Percentiles rank a stretch among this genome's conserved stretches.
Conservation (phyloP, 2,888 invertebrate genomes). For the Ptychoptera contaminata region DNA sequence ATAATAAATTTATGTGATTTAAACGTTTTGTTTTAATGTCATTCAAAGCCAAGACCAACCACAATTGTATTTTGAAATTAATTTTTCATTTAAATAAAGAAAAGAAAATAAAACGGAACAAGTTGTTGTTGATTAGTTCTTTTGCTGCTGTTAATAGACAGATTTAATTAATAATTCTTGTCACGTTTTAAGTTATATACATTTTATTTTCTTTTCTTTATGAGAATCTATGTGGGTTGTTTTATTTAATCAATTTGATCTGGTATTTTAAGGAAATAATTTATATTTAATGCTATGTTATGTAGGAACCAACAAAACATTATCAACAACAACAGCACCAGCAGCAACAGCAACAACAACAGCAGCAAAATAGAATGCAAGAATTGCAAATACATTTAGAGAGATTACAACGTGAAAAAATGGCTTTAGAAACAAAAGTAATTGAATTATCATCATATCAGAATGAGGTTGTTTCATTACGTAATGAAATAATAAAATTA, state of each 20-base stretch:
- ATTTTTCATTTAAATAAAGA: too few relatives aligned
- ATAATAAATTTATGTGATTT: too few relatives aligned
- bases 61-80: too few relatives aligned
- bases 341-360: neutral
- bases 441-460: constrained; percentile 47
- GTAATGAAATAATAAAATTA: constrained; percentile 50
- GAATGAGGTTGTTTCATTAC: constrained; percentile 48
- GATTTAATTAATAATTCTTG: too few relatives aligned
- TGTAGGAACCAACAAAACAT: constrained; percentile 7
- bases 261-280: neutral
- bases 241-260: too few relatives aligned
- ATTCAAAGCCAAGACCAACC: too few relatives aligned
- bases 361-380: constrained; percentile 36
- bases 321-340: constrained; percentile 17
- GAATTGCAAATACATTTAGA: constrained; percentile 45
- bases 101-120: too few relatives aligned
- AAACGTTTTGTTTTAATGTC: too few relatives aligned
- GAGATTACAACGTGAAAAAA: constrained; percentile 46
- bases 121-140: too few relatives aligned
- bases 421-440: constrained; percentile 42
- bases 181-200: too few relatives aligned
- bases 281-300: neutral
- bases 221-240: neutral
- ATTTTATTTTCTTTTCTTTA: too few relatives aligned
- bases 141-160: too few relatives aligned